These are phyloP conservation scores for Siniperca knerii DNA, from an alignment of 2,113 vertebrate species.

Conservation along the genomic window DNA sequence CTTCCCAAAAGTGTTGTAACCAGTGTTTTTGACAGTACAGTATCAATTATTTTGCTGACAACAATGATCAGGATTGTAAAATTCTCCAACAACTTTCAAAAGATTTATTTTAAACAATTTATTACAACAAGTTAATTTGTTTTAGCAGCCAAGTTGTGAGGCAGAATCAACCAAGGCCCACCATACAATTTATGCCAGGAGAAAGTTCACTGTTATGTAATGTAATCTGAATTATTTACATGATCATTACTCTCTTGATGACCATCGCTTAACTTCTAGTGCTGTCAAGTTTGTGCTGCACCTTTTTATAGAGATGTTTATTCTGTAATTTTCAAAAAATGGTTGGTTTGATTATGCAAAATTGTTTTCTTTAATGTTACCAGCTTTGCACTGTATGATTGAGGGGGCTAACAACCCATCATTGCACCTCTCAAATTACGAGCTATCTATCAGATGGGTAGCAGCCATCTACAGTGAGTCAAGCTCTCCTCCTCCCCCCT, in stretches of 20 bases:
- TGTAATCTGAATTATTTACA: background rate
- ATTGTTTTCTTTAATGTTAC: background rate
- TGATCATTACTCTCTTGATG: background rate
- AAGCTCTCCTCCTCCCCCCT: no score
- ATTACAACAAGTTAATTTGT: background rate
- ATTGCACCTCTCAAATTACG: background rate
- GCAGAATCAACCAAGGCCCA: background rate
- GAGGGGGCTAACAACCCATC: background rate
- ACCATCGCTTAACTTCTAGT: background rate
- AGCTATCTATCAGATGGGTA: background rate
- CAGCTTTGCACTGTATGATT: background rate
- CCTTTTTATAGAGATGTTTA: background rate
- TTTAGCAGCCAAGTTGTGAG: background rate
- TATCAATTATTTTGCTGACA: background rate
- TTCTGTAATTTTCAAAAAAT: background rate
- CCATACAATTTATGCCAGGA: background rate
- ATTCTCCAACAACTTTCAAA: background rate
- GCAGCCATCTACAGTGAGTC: background rate
- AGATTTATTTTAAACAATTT: background rate
- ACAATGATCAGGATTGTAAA: background rate
- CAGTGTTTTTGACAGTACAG: slow-evolving; percentile 3
- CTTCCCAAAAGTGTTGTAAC: slow-evolving; percentile 19
- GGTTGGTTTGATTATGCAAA: no score
- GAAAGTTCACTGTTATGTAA: background rate
- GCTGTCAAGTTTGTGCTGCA: background rate